Conservation (phyloP, 2,797 vertebrate genomes). For the Setipinna tenuifilis region DNA sequence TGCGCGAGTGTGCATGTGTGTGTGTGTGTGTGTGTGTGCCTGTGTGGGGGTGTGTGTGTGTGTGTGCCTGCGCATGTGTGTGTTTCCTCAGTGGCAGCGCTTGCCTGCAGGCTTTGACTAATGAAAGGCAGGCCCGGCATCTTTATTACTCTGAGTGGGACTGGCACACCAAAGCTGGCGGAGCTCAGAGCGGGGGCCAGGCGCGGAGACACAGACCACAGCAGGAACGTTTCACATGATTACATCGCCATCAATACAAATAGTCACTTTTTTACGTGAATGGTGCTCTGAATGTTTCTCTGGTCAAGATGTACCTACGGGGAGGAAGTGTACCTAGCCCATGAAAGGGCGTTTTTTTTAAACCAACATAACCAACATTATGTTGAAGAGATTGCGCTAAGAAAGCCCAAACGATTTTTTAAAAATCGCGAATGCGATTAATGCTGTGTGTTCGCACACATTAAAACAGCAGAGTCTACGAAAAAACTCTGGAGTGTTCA, state of each 20-base stretch:
- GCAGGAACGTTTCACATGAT: constrained; percentile 20
- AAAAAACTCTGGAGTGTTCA: constrained; percentile 8
- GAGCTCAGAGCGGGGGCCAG: background rate
- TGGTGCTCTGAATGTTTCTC: background rate
- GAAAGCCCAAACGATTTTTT: background rate
- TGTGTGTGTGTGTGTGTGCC: too few species aligned
- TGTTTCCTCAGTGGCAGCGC: constrained; percentile 47
- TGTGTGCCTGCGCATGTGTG: background rate
- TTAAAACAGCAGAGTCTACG: constrained; percentile 19
- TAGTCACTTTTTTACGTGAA: background rate
- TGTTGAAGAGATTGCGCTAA: background rate
- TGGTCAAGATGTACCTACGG: background rate
- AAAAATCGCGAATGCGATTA: background rate
- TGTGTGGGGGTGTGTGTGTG: background rate
- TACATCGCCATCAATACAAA: background rate
- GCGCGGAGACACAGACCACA: background rate
- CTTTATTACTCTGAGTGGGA: constrained; percentile 50
- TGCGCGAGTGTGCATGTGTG: too few species aligned
- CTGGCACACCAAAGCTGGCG: constrained; percentile 18
- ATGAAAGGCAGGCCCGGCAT: constrained; percentile 52
- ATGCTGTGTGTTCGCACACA: background rate
- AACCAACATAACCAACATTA: background rate
- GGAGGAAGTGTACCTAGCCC: background rate
- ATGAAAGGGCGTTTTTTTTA: background rate
- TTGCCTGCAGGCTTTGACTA: constrained; percentile 51